Evolutionary conservation across 2,888 invertebrate species (phyloP), one percentile per base, ranked within the genome.

Genomic region (Neoitamus cyanurus): DNA sequence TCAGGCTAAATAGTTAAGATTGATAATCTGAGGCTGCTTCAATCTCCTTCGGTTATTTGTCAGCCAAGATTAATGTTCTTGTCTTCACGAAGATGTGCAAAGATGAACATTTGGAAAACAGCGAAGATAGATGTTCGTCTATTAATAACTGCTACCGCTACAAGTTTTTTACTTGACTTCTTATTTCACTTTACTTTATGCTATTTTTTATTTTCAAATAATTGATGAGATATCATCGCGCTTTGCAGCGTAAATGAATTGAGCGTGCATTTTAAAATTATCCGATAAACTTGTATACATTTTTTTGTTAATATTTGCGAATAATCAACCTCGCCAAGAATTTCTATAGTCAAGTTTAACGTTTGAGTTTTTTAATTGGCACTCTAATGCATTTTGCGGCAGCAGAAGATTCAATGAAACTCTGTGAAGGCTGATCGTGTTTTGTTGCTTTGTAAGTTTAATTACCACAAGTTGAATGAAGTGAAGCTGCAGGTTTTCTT

Each of bases 41-140:
- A 75, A 36, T 20, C 75, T 75, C 13, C 36, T 42, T 58, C 58
- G 58, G 31, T 70, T 70, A 75, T 75, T 75, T 75, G 75, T 75
- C 75, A 75, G 75, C 42, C 36, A 30, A 25, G 25, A 75, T 75
- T 75, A 28, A 75, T 75, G 37, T 75, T 20, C 25, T 5, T 25
- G 42, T 42, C 75, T 42, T 75, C 70, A 20, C 25, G 58, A 58
- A 20, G 58, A 58, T 58, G 20, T 9, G 25, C 58, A 7, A 58
- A 58, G 58, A 20, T 9, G 7, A 20, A 20, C 20, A 58, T 58
- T 58, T 58, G 9, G 25, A 58, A 58, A 20, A 58, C n/a, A 42
- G 4, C 58, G 58, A 58, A 58, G 58, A 25, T 9, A 58, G 58
- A 58, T 25, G 58, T 25, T 15, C 9, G 58, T 58, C 58, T 58